Evolutionary conservation across 1,140 invertebrate species (phyloP), one percentile per base, ranked within the genome.

Genomic region (Sinonovacula constricta): DNA sequence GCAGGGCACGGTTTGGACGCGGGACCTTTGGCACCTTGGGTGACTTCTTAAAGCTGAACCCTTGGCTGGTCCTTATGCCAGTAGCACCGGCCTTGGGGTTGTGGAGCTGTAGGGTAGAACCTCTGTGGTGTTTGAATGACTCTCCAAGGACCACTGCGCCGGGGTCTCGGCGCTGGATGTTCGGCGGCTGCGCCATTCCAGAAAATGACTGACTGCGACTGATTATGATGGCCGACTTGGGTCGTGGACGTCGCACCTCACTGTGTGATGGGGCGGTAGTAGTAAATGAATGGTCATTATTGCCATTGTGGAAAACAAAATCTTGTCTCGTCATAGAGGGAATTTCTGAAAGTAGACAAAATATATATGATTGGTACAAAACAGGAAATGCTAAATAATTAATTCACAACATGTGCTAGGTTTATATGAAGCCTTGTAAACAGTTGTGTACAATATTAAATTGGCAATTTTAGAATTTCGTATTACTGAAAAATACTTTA

Each of bases 1-100:
- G 81, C 5, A 88, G 60, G 3, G 91, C 86, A 49, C 91, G 83
- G 65, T 86, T 86, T 0, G 91, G 91, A 69, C 90, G 81, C 2
- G 91, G 91, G 49, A 89, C 83, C 79, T 91, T 91, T 54, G 90
- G 89, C 14, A 91, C 83, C 81, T 91, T 92, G 28, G 88, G 85
- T 28, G 86, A 84, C 70, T 89, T 90, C 56, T 82, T 79, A 62
- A 81, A 83, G 51, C 79, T 80, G 33, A 78, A 76, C 15, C 68
- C 79, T 22, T 49, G 51, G 65, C 33, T 72, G 53, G 63, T 79
- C 70, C 59, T 75, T 4, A 24, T 60, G 3, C 66, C 67, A 5
- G 75, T 39, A 34, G 2, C 54, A 68, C 22, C 63, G 62, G 31
- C 82, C 67, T 53, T 72, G 57, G 18, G 70, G 28, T 67, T 78